phyloP scores from a whole-genome alignment of 1,140 invertebrate species.

The Hirudo medicinalis region DNA sequence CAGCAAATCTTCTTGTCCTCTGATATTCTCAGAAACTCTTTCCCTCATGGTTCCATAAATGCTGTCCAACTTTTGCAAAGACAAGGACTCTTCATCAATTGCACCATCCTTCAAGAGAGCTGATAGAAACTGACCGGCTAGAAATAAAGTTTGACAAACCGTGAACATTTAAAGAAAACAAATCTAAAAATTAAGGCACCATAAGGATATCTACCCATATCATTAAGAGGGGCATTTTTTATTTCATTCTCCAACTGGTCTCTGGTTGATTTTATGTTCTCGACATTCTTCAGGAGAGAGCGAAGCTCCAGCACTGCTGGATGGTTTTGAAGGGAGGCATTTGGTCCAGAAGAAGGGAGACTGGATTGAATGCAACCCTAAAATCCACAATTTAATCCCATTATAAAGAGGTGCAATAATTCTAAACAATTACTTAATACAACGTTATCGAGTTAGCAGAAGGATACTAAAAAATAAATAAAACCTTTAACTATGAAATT shows the following conservation, averaged over 20 bases:
- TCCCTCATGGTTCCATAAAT: slow-evolving; percentile 68
- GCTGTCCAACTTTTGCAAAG: slow-evolving; percentile 59
- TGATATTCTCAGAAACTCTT: slow-evolving; percentile 58
- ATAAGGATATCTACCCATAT: slow-evolving; percentile 55
- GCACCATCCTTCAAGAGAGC: slow-evolving; percentile 68
- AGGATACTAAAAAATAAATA: background rate
- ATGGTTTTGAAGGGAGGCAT: slow-evolving; percentile 30
- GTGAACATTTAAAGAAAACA: background rate
- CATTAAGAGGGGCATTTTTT: slow-evolving; percentile 58
- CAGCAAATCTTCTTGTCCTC: slow-evolving; percentile 63
- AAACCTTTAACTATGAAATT: background rate
- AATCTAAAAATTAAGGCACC: background rate
- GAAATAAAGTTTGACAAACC: background rate
- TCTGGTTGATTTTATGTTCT: slow-evolving; percentile 71
- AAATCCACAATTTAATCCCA: background rate
- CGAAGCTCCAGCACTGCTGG: slow-evolving; percentile 55
- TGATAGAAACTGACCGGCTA: slow-evolving; percentile 58
- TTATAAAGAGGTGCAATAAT: too few relatives aligned
- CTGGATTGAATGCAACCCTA: slow-evolving; percentile 40
- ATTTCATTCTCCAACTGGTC: slow-evolving; percentile 75
- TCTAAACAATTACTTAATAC: too few relatives aligned
- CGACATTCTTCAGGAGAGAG: slow-evolving; percentile 71
- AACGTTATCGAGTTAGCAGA: too few relatives aligned
- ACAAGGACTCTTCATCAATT: slow-evolving; percentile 70
- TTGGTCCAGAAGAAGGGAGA: slow-evolving; percentile 39